Percentiles rank a stretch among this genome's conserved stretches.
phyloP scores from a whole-genome alignment of 2,888 invertebrate species.

The Orchesellides sinensis region DNA sequence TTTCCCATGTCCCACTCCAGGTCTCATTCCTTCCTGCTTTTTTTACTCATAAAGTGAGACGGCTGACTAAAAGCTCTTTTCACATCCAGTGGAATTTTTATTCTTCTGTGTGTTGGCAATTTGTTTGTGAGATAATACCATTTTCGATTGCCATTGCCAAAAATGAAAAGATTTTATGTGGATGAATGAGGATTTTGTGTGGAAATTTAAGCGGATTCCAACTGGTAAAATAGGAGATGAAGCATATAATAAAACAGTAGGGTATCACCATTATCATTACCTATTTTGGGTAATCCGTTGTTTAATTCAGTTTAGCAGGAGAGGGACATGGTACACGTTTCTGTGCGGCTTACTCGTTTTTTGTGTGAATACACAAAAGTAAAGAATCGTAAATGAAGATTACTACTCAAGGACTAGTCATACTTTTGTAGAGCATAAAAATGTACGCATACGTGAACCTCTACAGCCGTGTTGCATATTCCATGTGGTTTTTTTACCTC shows the following conservation, averaged over 20 bases:
- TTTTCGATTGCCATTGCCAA: neutral
- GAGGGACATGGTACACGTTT: neutral
- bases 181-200: neutral
- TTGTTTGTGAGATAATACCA: neutral
- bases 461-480: neutral
- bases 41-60: constrained; percentile 3
- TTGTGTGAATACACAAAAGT: neutral
- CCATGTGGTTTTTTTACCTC: neutral
- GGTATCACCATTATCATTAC: neutral
- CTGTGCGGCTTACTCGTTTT: neutral
- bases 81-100: constrained; percentile 1
- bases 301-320: too few relatives aligned
- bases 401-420: neutral
- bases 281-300: neutral
- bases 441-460: neutral
- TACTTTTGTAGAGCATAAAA: neutral
- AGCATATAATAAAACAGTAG: neutral
- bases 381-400: too few relatives aligned
- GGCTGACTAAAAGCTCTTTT: neutral
- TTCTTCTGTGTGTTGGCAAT: neutral
- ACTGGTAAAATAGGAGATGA: neutral
- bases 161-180: neutral
- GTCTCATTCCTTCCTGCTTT: constrained; percentile 33
- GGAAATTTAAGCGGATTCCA: neutral
- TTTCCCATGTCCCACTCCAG: constrained; percentile 6